Evolutionary conservation across 2,888 invertebrate species (phyloP).

Genomic region (Pterostichus madidus): DNA sequence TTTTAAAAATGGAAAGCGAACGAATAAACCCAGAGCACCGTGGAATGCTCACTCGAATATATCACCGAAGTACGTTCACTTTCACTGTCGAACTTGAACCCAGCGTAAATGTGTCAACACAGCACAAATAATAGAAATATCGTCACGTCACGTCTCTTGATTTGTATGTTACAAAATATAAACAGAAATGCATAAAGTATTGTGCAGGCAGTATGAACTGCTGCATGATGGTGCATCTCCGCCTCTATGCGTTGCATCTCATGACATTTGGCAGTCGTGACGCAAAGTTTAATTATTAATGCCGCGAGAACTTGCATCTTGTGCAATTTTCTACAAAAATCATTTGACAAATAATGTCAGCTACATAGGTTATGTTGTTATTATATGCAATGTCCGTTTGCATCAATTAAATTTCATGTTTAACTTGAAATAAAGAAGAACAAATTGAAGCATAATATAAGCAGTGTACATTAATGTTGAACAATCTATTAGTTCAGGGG

Average conservation of each 20-base stretch:
- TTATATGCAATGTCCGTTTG: no score
- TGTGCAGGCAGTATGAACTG: not conserved
- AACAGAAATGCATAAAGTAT: not conserved
- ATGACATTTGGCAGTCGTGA: conserved; percentile 27
- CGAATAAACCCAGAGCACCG: not conserved
- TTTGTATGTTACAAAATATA: conserved; percentile 17
- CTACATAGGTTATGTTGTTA: no score
- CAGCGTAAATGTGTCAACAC: conserved; percentile 19
- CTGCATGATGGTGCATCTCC: conserved; percentile 7
- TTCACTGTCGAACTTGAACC: conserved; percentile 55
- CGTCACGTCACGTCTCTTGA: not conserved
- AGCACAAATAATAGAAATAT: conserved; percentile 6
- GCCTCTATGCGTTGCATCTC: not conserved
- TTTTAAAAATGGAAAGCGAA: conserved; percentile 20
- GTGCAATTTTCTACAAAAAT: conserved; percentile 30
- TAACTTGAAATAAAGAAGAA: no score
- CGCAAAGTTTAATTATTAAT: conserved; percentile 49
- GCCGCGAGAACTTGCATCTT: not conserved
- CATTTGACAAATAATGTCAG: no score
- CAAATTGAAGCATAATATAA: no score
- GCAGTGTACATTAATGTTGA: no score
- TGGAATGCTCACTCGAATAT: not conserved
- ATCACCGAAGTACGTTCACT: conserved; percentile 44
- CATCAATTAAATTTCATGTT: no score
- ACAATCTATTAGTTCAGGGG: no score